phyloP scores from a whole-genome alignment of 2,113 vertebrate genomes.

The Picathartes gymnocephalus region DNA sequence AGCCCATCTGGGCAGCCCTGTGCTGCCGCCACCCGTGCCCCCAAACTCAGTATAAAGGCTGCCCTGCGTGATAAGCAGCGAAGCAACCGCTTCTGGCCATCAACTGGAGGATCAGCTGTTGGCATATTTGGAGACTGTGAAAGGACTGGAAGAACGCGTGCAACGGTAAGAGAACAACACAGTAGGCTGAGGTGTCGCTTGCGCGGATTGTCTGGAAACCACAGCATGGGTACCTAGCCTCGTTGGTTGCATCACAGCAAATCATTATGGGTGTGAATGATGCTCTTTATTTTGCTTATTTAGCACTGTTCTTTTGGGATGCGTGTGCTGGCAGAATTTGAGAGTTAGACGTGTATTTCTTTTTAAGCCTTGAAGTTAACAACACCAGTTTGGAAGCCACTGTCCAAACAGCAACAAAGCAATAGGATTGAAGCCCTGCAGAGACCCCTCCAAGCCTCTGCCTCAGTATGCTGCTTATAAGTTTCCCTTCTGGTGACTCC shows the following conservation, averaged over 20 bases:
- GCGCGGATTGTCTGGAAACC: not conserved
- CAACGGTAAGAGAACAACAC: constrained; percentile 71
- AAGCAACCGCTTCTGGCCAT: too few relatives aligned
- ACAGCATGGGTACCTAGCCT: not conserved
- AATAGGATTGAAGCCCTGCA: constrained; percentile 79
- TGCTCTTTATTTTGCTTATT: too few relatives aligned
- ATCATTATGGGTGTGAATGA: too few relatives aligned
- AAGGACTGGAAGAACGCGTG: constrained; percentile 79
- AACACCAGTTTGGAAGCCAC: constrained; percentile 81
- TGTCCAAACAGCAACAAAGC: constrained; percentile 74
- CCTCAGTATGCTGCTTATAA: constrained; percentile 71
- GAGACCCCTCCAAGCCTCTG: constrained; percentile 73
- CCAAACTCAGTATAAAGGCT: too few relatives aligned
- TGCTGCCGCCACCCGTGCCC: too few relatives aligned
- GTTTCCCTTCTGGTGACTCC: not conserved
- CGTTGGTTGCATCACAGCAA: too few relatives aligned
- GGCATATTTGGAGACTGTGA: constrained; percentile 53
- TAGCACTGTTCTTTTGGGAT: not conserved
- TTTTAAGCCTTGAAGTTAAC: constrained; percentile 86
- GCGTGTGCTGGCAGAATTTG: not conserved
- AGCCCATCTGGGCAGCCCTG: too few relatives aligned
- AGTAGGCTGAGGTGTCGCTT: not conserved
- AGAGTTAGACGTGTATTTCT: not conserved
- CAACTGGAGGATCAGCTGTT: constrained; percentile 74
- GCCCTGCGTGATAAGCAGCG: too few relatives aligned